phyloP scores from a whole-genome alignment of 2,888 invertebrate genomes.

The Acrobasis consociella region DNA sequence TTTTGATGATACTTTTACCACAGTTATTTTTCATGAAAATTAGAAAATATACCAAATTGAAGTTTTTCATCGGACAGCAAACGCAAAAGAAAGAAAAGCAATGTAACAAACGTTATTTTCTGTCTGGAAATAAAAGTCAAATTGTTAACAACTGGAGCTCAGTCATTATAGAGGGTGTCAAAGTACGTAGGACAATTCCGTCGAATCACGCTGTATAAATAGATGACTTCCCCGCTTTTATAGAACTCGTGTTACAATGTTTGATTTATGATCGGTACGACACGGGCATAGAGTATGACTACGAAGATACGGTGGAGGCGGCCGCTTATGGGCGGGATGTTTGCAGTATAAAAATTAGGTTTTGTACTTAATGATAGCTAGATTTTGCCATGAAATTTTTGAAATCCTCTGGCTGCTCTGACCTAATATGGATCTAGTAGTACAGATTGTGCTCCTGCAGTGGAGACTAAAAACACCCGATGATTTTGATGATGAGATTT shows the following conservation, averaged over 20 bases:
- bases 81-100: not conserved
- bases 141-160: not conserved
- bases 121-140: conserved; percentile 7
- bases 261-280: conserved; percentile 60
- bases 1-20: no score
- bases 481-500: no score
- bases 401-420: no score
- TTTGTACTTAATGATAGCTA: no score
- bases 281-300: conserved; percentile 49
- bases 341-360: conserved; percentile 2
- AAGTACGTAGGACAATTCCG: conserved; percentile 40
- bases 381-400: no score
- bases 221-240: conserved; percentile 58
- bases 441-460: no score
- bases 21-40: no score
- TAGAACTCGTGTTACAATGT: conserved; percentile 50
- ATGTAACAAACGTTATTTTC: not conserved
- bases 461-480: no score
- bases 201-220: conserved; percentile 65
- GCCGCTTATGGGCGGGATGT: conserved; percentile 27
- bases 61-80: not conserved
- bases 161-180: conserved; percentile 21
- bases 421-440: no score
- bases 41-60: no score
- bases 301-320: conserved; percentile 51